Percentiles rank a stretch among this genome's conserved stretches.
phyloP scores from a whole-genome alignment of 2,888 invertebrate species.

The Meandrusa payeni region DNA sequence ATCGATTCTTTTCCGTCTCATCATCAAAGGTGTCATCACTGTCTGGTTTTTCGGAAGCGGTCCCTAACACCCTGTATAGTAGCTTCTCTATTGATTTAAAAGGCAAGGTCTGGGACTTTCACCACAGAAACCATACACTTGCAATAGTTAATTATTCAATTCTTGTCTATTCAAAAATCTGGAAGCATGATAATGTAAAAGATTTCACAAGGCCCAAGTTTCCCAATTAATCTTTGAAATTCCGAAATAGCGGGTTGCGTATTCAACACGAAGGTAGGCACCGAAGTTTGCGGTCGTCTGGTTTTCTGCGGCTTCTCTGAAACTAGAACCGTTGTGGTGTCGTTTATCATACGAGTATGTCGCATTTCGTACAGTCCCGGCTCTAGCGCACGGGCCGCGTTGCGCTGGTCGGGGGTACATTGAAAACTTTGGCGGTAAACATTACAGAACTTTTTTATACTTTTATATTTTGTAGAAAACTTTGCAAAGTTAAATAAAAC shows the following conservation, averaged over 20 bases:
- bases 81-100: no score
- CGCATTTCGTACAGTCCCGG: background rate
- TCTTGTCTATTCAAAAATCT: no score
- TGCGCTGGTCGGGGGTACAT: background rate
- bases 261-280: background rate
- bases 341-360: constrained; percentile 5
- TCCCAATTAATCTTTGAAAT: background rate
- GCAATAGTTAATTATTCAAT: no score
- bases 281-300: constrained; percentile 8
- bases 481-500: no score
- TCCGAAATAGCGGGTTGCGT: constrained; percentile 1
- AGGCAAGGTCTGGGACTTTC: no score
- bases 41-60: no score
- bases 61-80: no score
- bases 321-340: constrained; percentile 9
- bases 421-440: constrained; percentile 3
- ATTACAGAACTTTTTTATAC: background rate
- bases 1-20: no score
- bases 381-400: background rate
- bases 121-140: no score
- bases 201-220: background rate
- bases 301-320: constrained; percentile 18
- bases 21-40: no score
- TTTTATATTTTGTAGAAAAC: background rate
- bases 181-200: background rate